Conservation (phyloP, 2,888 invertebrate species). For the Lepidocyrtoides sp. region DNA sequence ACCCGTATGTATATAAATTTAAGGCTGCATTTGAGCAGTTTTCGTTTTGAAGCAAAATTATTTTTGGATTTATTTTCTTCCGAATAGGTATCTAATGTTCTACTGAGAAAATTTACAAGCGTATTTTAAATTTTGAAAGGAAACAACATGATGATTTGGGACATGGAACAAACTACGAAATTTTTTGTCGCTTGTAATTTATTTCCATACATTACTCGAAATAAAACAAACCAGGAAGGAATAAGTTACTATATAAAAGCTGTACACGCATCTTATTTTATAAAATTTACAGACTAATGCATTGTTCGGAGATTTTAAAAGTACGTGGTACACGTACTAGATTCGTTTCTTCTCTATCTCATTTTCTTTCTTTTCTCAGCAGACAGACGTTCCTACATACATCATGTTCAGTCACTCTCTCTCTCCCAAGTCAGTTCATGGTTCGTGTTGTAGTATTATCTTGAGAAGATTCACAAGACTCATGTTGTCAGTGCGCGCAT, state of each 20-base stretch:
- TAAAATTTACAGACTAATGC: conserved; percentile 2
- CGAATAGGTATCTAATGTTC: neutral
- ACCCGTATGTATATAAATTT: too few relatives aligned
- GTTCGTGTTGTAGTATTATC: conserved; percentile 64
- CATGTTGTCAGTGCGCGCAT: conserved; percentile 74
- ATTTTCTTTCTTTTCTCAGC: conserved; percentile 36
- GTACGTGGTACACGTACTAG: neutral
- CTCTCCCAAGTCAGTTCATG: neutral
- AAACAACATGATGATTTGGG: conserved; percentile 23
- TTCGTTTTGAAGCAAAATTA: too few relatives aligned
- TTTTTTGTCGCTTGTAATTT: conserved; percentile 51
- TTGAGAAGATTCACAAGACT: conserved; percentile 72
- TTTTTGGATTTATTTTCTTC: conserved; percentile 4
- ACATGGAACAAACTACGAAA: conserved; percentile 46
- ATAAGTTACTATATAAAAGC: neutral
- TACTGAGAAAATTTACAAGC: neutral
- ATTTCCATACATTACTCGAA: conserved; percentile 43
- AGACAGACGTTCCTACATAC: conserved; percentile 66
- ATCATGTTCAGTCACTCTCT: conserved; percentile 68
- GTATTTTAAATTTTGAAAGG: neutral
- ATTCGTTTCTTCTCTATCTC: conserved; percentile 21
- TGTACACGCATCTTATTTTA: neutral
- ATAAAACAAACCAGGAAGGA: conserved; percentile 42
- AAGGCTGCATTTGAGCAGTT: too few relatives aligned
- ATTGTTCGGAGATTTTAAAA: conserved; percentile 27